phyloP scores from a whole-genome alignment of 1,140 invertebrate species.

The Pogonognathellus flavescens region DNA sequence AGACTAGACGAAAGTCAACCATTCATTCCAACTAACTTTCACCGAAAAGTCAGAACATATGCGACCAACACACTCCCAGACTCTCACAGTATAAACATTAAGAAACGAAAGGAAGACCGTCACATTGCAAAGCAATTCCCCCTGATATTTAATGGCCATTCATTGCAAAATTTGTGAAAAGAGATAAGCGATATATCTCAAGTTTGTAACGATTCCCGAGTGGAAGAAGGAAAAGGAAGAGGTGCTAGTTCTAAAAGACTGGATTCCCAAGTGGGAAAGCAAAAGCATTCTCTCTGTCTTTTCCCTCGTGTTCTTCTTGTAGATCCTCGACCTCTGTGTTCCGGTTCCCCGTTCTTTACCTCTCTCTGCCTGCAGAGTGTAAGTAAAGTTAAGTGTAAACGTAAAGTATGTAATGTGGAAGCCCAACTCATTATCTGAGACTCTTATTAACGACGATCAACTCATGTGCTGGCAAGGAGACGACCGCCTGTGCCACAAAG shows the following conservation, averaged over 20 bases:
- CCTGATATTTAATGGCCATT: slow-evolving; percentile 42
- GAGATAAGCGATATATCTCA: slow-evolving; percentile 55
- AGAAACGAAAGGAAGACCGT: slow-evolving; percentile 2
- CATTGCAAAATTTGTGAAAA: slow-evolving; percentile 56
- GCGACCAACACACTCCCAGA: background rate
- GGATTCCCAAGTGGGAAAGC: background rate
- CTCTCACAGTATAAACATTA: background rate
- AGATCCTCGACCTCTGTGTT: background rate
- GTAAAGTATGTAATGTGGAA: slow-evolving; percentile 50
- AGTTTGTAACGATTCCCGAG: slow-evolving; percentile 16
- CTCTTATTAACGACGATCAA: slow-evolving; percentile 53
- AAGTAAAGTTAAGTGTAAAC: slow-evolving; percentile 34
- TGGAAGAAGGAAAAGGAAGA: background rate
- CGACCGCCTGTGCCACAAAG: slow-evolving; percentile 22
- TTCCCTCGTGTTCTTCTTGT: background rate
- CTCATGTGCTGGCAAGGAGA: slow-evolving; percentile 6
- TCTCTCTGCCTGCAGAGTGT: background rate
- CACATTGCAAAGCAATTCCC: slow-evolving; percentile 15
- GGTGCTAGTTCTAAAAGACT: slow-evolving; percentile 29
- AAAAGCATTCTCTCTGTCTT: background rate
- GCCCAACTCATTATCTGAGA: slow-evolving; percentile 51
- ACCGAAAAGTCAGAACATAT: background rate
- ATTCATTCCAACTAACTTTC: background rate
- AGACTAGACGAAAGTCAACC: background rate
- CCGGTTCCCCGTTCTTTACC: background rate